These are phyloP conservation scores for Pectinophora gossypiella DNA, from an alignment of 1,140 invertebrate species.

Conservation along the genomic window DNA sequence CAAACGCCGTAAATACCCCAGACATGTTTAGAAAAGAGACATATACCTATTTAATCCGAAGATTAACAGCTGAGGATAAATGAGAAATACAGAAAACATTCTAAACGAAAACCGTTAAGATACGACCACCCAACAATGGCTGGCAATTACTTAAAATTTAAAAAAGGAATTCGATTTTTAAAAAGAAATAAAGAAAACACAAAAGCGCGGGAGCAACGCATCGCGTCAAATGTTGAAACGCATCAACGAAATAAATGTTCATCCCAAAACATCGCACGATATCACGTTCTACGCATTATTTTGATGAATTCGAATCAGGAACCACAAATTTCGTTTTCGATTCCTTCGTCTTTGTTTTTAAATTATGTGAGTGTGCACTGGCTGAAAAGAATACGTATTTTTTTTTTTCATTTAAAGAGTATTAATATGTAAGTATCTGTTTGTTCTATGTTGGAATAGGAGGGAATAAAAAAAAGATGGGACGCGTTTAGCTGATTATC, in stretches of 20 bases:
- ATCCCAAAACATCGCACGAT: constrained; percentile 41
- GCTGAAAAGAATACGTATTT: not conserved
- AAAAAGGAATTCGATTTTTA: constrained; percentile 17
- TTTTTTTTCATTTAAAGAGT: no score
- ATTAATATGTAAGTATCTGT: no score
- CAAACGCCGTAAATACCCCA: no score
- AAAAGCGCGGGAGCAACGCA: constrained; percentile 27
- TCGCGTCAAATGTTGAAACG: constrained; percentile 32
- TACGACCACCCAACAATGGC: constrained; percentile 44
- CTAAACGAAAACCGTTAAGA: no score
- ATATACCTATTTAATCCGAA: no score
- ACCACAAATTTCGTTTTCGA: constrained; percentile 21
- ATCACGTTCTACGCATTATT: constrained; percentile 63
- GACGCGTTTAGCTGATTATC: no score
- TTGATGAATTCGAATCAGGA: constrained; percentile 55
- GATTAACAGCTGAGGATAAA: no score
- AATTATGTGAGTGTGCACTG: not conserved
- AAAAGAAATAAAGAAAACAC: constrained; percentile 28
- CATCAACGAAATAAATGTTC: constrained; percentile 42
- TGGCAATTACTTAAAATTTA: constrained; percentile 46
- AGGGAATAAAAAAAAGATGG: no score
- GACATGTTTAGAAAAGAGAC: no score
- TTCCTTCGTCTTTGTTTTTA: not conserved
- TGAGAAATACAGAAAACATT: no score
- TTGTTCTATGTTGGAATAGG: no score